Base-by-base conservation (phyloP, 2,888 invertebrate genomes). In the Saturnia japonica region DNA sequence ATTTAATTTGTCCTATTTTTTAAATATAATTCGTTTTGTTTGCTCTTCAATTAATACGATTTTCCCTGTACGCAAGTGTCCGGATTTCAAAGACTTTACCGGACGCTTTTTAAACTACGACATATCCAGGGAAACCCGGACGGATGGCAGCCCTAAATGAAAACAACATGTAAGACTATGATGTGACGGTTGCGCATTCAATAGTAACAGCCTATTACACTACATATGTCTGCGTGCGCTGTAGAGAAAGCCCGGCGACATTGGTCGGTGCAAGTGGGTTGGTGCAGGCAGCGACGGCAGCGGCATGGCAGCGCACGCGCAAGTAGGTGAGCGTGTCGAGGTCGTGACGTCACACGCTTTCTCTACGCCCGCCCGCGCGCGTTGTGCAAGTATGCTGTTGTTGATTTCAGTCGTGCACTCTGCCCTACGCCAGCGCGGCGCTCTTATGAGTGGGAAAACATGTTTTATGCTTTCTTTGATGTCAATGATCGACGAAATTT, bases 261-360 rank as follows among this genome's bases (percentile, higher is more conserved):
- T 91, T 91, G 89, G 84, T 83, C 76, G 77, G 71, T 77, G 78
- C 85, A 91, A 91, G 91, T 91, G 87, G 91, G 91, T 89, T 90
- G 89, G 82, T 88, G 88, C 86, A 85, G 80, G 80, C 77, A 73
- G 72, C 74, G 78, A 79, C 77, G 74, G 74, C 74, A 76, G 82
- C 84, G 82, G 78, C 80, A 82, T 34, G 76, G 85, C 57, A 28
- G 16, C 57, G 57, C 57, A 60, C 57, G 14, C 84, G 89, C 91
- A 91, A 89, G 87, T 93, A 88, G 93, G 94, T 94, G 91, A 94
- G 89, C 93, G 88, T 92, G 94, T 93, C 94, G 94, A 94, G 93
- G 93, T 88, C 93, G 90, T 93, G 92, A 93, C 94, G 93, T 93
- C 92, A 93, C 80, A 72, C 91, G 93, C 93, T 93, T 93, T 93